Conservation (phyloP, 2,797 vertebrate genomes). For the Mormyrops boulengeri region DNA sequence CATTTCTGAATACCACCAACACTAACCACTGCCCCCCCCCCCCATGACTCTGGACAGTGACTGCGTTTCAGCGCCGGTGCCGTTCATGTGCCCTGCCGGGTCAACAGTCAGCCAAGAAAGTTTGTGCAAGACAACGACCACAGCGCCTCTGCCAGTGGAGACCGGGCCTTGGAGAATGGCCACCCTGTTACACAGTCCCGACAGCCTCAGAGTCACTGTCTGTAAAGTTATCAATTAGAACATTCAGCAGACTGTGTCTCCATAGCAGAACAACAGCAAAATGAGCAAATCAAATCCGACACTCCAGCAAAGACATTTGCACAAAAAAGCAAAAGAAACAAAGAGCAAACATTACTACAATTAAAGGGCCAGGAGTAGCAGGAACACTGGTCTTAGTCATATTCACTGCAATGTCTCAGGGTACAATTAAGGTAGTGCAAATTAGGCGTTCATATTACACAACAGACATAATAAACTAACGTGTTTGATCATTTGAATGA, state of each 20-base stretch:
- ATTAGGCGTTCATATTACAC: neutral
- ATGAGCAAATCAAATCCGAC: neutral
- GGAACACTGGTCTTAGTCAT: neutral
- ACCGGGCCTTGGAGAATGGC: slow-evolving; percentile 69
- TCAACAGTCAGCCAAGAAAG: slow-evolving; percentile 49
- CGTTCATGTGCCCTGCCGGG: slow-evolving; percentile 48
- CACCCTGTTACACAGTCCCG: slow-evolving; percentile 67
- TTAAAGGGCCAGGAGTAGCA: neutral
- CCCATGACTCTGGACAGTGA: slow-evolving; percentile 9
- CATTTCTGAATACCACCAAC: slow-evolving; percentile 39
- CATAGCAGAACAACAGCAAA: slow-evolving; percentile 28
- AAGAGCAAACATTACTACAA: neutral
- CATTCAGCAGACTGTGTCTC: slow-evolving; percentile 53
- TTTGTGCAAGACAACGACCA: slow-evolving; percentile 58
- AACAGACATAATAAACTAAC: neutral
- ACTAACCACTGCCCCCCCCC: slow-evolving; percentile 23
- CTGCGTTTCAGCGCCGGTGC: slow-evolving; percentile 37
- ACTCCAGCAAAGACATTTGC: neutral
- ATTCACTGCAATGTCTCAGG: neutral
- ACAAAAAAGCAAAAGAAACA: neutral
- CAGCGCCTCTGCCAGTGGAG: slow-evolving; percentile 67
- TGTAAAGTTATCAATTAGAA: slow-evolving; percentile 60
- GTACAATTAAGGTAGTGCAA: neutral
- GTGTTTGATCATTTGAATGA: neutral
- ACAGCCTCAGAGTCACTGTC: slow-evolving; percentile 49